These are phyloP conservation scores for Nautilus pompilius DNA, from an alignment of 1,140 invertebrate genomes.

Conservation along the genomic window DNA sequence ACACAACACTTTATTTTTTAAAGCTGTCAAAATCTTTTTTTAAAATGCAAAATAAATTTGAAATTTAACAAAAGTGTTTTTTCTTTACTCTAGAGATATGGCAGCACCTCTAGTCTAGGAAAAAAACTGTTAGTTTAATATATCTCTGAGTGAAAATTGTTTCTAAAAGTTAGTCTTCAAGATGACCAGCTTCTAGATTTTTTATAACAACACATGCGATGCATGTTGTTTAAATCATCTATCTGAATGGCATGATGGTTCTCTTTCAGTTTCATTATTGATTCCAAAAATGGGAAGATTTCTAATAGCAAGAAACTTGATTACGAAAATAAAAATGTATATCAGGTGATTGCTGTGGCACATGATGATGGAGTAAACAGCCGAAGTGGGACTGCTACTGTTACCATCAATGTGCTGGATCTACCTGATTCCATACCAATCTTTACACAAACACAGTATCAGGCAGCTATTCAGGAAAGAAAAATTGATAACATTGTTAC, in stretches of 20 bases:
- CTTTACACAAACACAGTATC: conserved; percentile 23
- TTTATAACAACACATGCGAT: too few species aligned
- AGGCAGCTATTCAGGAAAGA: conserved; percentile 23
- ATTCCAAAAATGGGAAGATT: conserved; percentile 23
- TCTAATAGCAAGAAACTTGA: conserved; percentile 19
- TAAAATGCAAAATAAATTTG: too few species aligned
- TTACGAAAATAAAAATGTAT: conserved; percentile 19
- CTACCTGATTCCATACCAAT: conserved; percentile 28
- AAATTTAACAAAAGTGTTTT: too few species aligned
- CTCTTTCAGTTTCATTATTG: conserved; percentile 26
- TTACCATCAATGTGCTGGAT: conserved; percentile 34
- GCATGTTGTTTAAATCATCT: neutral
- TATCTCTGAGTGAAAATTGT: too few species aligned
- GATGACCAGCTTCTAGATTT: too few species aligned
- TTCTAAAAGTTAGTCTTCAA: too few species aligned
- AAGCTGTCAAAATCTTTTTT: too few species aligned
- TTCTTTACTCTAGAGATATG: too few species aligned
- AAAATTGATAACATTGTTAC: conserved; percentile 13
- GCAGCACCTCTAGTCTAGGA: too few species aligned
- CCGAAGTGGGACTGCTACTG: conserved; percentile 20
- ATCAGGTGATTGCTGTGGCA: conserved; percentile 25
- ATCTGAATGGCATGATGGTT: neutral
- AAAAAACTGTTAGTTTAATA: too few species aligned
- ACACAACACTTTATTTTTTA: too few species aligned
- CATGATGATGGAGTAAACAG: conserved; percentile 17